Base-by-base conservation (phyloP, 2,888 invertebrate genomes). In the Sturmia bella region DNA sequence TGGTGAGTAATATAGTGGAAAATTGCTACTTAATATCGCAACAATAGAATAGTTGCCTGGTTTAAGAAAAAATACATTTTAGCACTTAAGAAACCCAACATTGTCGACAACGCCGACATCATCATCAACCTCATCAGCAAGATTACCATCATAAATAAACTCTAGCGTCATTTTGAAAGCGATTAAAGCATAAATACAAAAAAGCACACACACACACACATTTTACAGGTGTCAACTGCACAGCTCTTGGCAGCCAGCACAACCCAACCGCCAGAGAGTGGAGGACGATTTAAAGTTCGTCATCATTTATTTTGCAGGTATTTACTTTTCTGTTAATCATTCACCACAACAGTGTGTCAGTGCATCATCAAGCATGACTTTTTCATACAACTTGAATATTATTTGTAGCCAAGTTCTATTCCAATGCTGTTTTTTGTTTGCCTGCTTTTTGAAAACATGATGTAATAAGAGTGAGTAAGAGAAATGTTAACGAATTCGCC, bases 221-320 rank as follows among this genome's bases (percentile, higher is more conserved):
- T 54, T 61, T 79, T 68, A 80, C 80, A 80, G 80, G 80, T 80
- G 80, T 70, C 80, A 75, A 59, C 64, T 52, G n/a, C 52, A 54
- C 66, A 70, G 63, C 66, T 72, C 21, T 19, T 19, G 12, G 43
- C 3, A 7, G n/a, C 41, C n/a, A n/a, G n/a, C n/a, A n/a, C n/a
- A n/a, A n/a, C n/a, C n/a, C n/a, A 43, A 15, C 9, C 6, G 12
- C 0, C 1, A 43, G 32, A 21, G 50, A 41, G 19, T 48, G 48
- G 39, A 43, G 41, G 24, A 56, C 15, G n/a, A 54, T 21, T n/a
- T 32, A 32, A 24, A 52, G 52, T 66, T 76, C 61, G 69, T 54
- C 61, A 76, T 69, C 68, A 68, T 61, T 32, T 32, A 32, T 3
- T 32, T 32, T 32, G 32, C 32, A 43, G 15, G n/a, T n/a, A n/a